Evolutionary conservation across 2,113 vertebrate species (phyloP).

Genomic region (Chrysochloris asiatica): DNA sequence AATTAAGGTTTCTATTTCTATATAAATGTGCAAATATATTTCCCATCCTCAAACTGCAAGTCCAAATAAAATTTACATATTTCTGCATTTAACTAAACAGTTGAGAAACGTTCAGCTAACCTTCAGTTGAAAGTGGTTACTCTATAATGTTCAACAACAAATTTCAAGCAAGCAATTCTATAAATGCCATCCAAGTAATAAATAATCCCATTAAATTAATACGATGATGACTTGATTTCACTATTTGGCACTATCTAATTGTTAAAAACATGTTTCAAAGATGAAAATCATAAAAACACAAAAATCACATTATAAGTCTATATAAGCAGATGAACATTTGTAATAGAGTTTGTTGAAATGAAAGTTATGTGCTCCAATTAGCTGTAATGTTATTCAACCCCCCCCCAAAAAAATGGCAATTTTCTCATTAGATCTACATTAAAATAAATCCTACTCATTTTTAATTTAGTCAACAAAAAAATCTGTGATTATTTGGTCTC

Average conservation of each 20-base stretch:
- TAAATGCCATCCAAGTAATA: not conserved
- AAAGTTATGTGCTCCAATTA: not conserved
- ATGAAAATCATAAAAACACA: slow-evolving; percentile 17
- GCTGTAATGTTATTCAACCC: not conserved
- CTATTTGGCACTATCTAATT: not conserved
- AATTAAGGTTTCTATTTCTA: too few species aligned
- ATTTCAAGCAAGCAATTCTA: too few species aligned
- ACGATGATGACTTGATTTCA: not conserved
- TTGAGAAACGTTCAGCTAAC: too few species aligned
- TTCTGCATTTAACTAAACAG: too few species aligned
- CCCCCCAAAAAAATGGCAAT: not conserved
- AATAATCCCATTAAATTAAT: slow-evolving; percentile 12
- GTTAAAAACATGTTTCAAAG: not conserved
- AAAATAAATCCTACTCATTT: slow-evolving; percentile 19
- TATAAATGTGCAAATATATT: too few species aligned
- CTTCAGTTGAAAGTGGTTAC: too few species aligned
- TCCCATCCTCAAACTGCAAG: too few species aligned
- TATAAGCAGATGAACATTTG: not conserved
- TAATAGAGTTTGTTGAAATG: not conserved
- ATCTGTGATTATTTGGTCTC: too few species aligned
- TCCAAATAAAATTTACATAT: too few species aligned
- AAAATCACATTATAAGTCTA: not conserved
- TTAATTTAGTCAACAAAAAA: not conserved
- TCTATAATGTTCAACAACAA: too few species aligned
- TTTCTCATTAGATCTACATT: not conserved